Evolutionary conservation across 2,888 invertebrate genomes (phyloP), one percentile per base, ranked within the genome.

Genomic region (Apeira syringaria): DNA sequence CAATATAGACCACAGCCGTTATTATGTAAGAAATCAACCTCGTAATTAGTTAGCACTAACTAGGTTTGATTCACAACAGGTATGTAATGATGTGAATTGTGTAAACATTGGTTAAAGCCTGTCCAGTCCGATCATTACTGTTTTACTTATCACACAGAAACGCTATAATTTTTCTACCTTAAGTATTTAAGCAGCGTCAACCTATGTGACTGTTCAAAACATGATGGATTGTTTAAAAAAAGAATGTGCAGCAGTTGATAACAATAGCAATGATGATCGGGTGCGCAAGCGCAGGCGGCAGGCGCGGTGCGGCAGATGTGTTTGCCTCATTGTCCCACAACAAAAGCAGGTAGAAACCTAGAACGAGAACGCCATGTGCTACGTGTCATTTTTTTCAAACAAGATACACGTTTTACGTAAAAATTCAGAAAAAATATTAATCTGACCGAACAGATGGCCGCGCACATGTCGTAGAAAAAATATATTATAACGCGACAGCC

Each of bases 381-480:
- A 59, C 77, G 68, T 86, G 88, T 88, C 83, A 88, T 74, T 87
- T 88, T 50, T 88, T 88, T 85, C 78, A 79, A 70, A 64, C 68
- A 66, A 59, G 61, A 56, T 68, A 58, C 58, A 69, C 64, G 71
- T 87, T 87, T 86, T 82, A 84, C 80, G 73, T 78, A 69, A 81
- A 78, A 81, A 67, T 59, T 43, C 61, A 78, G 15, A 81, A 86
- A 80, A 86, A 80, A 75, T 68, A 64, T 73, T 84, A 87, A 86
- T 87, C 86, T 85, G 84, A 78, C 83, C 83, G 69, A 74, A 70
- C 88, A 88, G 88, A 84, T 88, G 88, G 74, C 61, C 69, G 68
- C 56, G 79, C 87, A 85, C 78, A 86, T 86, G 85, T 77, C 74
- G 61, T 42, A 51, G 53, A 36, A 74, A 78, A 84, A 79, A 66